These are phyloP conservation scores for Spodoptera picta DNA, from an alignment of 2,888 invertebrate genomes.

Conservation along the genomic window DNA sequence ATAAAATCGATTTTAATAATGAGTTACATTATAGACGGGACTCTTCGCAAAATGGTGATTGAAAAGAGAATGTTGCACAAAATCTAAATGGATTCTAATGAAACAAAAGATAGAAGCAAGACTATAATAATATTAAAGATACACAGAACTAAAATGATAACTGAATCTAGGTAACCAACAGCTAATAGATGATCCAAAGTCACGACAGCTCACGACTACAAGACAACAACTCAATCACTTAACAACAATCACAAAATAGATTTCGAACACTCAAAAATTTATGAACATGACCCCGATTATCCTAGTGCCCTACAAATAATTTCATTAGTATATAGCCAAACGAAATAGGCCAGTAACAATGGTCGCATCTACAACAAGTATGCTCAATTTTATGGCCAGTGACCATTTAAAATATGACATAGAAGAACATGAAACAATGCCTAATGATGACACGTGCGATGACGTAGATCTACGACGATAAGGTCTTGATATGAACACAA, in stretches of 20 bases:
- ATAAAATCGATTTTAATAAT: no score
- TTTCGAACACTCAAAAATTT: constrained; percentile 1
- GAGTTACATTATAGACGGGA: no score
- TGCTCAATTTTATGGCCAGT: constrained; percentile 48
- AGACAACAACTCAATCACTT: no score
- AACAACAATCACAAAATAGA: no score
- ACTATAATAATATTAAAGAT: no score
- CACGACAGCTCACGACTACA: not conserved
- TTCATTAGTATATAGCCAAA: constrained; percentile 23
- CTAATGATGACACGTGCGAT: constrained; percentile 48
- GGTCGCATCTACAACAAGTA: constrained; percentile 33
- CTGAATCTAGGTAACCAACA: no score
- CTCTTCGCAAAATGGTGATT: no score
- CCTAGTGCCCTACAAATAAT: constrained; percentile 13
- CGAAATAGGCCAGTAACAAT: constrained; percentile 30
- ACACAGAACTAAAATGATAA: no score
- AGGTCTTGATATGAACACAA: constrained; percentile 23
- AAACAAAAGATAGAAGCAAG: no score
- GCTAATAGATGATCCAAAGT: no score
- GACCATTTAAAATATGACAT: constrained; percentile 50
- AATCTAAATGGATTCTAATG: no score
- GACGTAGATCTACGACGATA: constrained; percentile 33
- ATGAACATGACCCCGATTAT: constrained; percentile 1
- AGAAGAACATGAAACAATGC: constrained; percentile 47
- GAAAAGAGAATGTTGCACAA: no score